These are phyloP conservation scores for Xiphorhynchus erythropygius DNA, from an alignment of 2,797 vertebrate genomes.

Conservation along the genomic window DNA sequence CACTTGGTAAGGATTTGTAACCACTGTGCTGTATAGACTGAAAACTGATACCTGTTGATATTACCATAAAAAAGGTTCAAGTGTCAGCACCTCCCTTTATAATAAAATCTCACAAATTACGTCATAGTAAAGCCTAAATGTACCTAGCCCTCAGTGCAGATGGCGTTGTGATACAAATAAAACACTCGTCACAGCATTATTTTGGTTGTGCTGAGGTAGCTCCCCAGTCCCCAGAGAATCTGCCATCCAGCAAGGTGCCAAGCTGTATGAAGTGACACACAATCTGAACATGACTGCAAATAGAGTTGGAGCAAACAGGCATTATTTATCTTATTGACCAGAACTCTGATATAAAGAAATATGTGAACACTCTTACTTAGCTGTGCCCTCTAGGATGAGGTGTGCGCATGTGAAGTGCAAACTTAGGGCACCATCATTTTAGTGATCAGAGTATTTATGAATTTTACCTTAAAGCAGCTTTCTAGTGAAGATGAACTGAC, in stretches of 20 bases:
- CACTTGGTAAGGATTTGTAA: background rate
- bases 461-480: background rate
- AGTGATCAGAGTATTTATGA: background rate
- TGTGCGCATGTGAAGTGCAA: background rate
- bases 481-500: background rate
- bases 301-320: background rate
- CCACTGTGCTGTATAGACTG: background rate
- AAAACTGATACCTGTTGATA: background rate
- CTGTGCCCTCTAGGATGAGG: background rate
- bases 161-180: background rate
- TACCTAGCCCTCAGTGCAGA: background rate
- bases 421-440: background rate
- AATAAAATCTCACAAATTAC: background rate
- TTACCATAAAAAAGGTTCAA: background rate
- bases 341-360: background rate
- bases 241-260: background rate
- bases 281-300: background rate
- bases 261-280: background rate
- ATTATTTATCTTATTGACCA: background rate
- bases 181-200: background rate
- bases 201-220: background rate
- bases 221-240: background rate
- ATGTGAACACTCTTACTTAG: background rate
- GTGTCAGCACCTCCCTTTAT: background rate
- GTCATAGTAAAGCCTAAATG: background rate